Percentiles rank a stretch among this genome's conserved stretches.
Conservation (phyloP, 2,797 vertebrate genomes). For the Lacerta agilis region DNA sequence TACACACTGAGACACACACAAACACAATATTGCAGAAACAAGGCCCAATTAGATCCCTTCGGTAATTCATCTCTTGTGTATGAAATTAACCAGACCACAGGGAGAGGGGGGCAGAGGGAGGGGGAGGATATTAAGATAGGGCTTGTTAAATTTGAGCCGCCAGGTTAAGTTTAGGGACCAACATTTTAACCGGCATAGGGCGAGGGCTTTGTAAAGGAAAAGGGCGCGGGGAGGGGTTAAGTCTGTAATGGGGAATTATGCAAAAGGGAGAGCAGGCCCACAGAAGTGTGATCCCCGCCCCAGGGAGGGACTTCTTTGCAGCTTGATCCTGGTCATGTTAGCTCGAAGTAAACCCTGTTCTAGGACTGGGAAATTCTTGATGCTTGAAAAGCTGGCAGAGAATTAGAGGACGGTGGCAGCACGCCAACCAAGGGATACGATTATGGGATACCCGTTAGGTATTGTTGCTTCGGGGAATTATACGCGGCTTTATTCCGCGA, state of each 20-base stretch:
- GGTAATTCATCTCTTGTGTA: constrained; percentile 78
- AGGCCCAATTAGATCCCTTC: constrained; percentile 81
- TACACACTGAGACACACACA: constrained; percentile 70
- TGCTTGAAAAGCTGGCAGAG: background rate
- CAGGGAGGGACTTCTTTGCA: background rate
- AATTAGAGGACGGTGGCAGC: background rate
- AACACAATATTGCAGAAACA: constrained; percentile 73
- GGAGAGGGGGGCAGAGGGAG: constrained; percentile 52
- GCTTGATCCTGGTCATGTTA: background rate
- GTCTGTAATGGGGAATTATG: constrained; percentile 53
- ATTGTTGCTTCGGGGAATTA: background rate
- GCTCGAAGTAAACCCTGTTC: background rate
- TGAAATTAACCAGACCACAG: constrained; percentile 71
- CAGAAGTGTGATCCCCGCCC: too few species aligned
- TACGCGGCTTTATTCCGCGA: background rate
- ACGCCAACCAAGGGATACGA: background rate
- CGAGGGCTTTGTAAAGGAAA: background rate
- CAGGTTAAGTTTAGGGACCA: constrained; percentile 54
- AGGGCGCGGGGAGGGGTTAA: background rate
- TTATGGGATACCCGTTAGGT: background rate
- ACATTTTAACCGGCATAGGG: constrained; percentile 40
- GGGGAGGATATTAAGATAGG: constrained; percentile 72
- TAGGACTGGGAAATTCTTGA: background rate
- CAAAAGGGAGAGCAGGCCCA: constrained; percentile 57
- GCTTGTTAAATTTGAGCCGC: constrained; percentile 71